Conservation (phyloP, 2,797 vertebrate species). For the Trachurus trachurus region DNA sequence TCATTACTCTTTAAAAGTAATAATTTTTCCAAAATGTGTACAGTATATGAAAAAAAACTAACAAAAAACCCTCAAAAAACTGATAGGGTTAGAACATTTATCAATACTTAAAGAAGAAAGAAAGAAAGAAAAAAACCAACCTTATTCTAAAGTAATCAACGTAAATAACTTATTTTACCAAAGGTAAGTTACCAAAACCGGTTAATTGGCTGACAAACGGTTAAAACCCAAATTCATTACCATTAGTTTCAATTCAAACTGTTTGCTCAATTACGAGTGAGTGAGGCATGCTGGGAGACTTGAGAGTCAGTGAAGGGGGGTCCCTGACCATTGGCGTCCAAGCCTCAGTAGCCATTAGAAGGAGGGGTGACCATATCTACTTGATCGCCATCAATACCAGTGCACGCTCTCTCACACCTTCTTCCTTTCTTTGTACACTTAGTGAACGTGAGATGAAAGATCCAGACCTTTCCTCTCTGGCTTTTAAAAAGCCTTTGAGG, state of each 20-base stretch:
- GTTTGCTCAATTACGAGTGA: constrained; percentile 25
- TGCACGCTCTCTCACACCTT: constrained; percentile 54
- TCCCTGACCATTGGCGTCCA: constrained; percentile 62
- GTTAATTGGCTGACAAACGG: no score
- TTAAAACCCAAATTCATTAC: background rate
- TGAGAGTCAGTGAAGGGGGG: constrained; percentile 32
- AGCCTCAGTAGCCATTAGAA: background rate
- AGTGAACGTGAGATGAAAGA: constrained; percentile 75
- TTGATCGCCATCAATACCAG: constrained; percentile 57
- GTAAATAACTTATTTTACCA: no score
- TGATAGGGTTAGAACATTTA: no score
- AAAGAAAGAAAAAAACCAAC: no score
- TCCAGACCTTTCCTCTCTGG: constrained; percentile 68
- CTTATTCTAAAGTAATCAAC: no score
- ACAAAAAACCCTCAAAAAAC: no score
- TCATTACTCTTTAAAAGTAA: no score
- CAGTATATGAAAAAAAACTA: no score
- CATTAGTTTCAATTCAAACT: constrained; percentile 28
- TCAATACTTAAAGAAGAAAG: no score
- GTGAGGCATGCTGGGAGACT: constrained; percentile 27
- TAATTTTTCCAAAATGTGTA: no score
- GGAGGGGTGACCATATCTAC: constrained; percentile 9
- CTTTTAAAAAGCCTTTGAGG: constrained; percentile 74
- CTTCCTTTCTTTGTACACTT: constrained; percentile 66
- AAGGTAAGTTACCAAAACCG: no score